These are phyloP conservation scores for Fopius arisanus DNA, from an alignment of 1,140 invertebrate species.

Conservation along the genomic window DNA sequence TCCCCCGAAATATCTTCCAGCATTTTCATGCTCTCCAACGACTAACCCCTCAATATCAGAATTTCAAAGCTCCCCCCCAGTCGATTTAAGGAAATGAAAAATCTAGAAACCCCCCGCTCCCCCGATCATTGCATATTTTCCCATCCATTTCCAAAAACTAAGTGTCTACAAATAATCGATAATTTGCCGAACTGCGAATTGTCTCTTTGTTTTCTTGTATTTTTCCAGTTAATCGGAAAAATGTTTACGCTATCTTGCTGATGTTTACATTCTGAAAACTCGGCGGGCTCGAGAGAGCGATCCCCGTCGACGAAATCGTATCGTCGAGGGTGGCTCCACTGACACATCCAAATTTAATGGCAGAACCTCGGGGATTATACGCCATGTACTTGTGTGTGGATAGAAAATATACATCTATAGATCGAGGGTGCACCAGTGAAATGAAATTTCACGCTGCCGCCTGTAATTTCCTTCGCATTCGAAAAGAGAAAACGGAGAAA, in stretches of 20 bases:
- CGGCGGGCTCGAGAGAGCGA: neutral
- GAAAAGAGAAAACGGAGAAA: constrained; percentile 17
- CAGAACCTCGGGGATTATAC: neutral
- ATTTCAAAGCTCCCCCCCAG: neutral
- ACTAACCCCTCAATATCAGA: neutral
- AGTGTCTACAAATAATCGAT: too few species aligned
- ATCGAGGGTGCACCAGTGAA: constrained; percentile 30
- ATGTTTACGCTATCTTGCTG: neutral
- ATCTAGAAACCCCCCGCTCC: neutral
- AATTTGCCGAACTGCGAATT: too few species aligned
- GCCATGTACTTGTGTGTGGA: neutral
- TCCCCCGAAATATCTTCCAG: neutral
- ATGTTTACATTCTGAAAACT: neutral
- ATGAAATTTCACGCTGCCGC: constrained; percentile 50
- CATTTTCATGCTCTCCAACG: neutral
- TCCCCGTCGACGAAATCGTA: neutral
- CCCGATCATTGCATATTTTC: too few species aligned
- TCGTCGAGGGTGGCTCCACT: neutral
- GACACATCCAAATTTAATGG: neutral
- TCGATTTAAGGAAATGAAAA: neutral
- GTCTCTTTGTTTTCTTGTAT: too few species aligned
- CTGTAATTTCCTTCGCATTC: constrained; percentile 48
- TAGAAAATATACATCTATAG: constrained; percentile 14
- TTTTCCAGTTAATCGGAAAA: neutral
- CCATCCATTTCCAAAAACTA: too few species aligned